Conservation (phyloP, 1,140 invertebrate genomes). For the Drosophila orena region DNA sequence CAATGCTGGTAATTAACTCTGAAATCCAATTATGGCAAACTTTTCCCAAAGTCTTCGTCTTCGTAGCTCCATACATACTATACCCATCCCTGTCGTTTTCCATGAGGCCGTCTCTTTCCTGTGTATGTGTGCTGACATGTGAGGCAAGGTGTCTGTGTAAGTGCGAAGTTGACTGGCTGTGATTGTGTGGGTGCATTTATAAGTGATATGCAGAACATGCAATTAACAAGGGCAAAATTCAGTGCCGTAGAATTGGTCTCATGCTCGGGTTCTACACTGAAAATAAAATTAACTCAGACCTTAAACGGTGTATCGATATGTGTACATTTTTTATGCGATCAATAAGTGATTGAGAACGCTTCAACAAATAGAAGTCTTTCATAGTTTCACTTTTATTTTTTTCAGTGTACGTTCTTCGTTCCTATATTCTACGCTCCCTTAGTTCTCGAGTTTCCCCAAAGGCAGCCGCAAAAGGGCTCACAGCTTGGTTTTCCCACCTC, state of each 20-base stretch:
- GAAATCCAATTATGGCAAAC: conserved; percentile 84
- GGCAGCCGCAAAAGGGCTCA: conserved; percentile 51
- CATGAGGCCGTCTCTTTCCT: background rate
- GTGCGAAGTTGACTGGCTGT: conserved; percentile 38
- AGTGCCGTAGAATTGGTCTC: conserved; percentile 36
- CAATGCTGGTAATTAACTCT: conserved; percentile 84
- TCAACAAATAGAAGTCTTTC: background rate
- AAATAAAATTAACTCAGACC: background rate
- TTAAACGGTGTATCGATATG: background rate
- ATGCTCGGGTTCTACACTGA: background rate
- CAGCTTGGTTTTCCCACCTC: conserved; percentile 43
- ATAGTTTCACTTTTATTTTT: background rate
- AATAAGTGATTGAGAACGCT: background rate
- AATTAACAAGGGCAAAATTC: conserved; percentile 83
- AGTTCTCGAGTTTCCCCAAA: conserved; percentile 58
- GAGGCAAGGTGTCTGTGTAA: conserved; percentile 38
- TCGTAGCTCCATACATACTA: conserved; percentile 21
- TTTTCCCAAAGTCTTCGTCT: conserved; percentile 69
- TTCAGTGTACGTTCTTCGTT: background rate
- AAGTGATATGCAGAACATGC: conserved; percentile 84
- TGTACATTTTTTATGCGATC: background rate
- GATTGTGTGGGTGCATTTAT: conserved; percentile 67
- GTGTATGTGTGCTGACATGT: conserved; percentile 13
- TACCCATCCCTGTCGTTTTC: background rate
- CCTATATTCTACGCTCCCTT: conserved; percentile 15